These are phyloP conservation scores for Serrognathus titanus DNA, from an alignment of 2,888 invertebrate species.

Conservation along the genomic window DNA sequence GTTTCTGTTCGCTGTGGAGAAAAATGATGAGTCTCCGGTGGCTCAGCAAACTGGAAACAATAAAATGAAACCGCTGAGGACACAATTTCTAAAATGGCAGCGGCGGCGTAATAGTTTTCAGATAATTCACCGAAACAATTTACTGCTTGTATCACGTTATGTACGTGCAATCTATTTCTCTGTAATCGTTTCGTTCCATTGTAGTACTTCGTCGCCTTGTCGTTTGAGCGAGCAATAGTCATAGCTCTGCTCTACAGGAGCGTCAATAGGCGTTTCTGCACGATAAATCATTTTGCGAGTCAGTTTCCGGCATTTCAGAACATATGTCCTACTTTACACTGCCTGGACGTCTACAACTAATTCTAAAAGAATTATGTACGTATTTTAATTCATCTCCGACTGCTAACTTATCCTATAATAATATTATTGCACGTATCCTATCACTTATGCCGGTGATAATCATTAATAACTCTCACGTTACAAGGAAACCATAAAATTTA, in stretches of 20 bases:
- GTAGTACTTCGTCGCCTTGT: no score
- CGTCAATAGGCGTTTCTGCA: slow-evolving; percentile 1
- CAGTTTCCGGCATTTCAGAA: slow-evolving; percentile 1
- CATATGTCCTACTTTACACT: slow-evolving; percentile 1
- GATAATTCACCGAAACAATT: no score
- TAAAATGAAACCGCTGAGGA: no score
- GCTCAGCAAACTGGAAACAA: no score
- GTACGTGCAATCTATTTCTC: no score
- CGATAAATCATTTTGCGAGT: slow-evolving; percentile 1
- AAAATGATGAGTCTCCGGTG: no score
- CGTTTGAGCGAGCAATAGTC: no score
- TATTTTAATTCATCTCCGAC: background rate
- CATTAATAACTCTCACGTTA: slow-evolving; percentile 11
- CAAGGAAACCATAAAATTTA: slow-evolving; percentile 15
- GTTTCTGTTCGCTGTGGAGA: no score
- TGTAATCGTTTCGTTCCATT: no score
- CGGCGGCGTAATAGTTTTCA: no score
- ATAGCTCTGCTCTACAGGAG: background rate
- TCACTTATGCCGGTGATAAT: background rate
- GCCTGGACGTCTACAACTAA: background rate
- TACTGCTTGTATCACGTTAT: no score
- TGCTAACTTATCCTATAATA: background rate
- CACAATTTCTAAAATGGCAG: no score
- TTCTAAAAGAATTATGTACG: background rate
- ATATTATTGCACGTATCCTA: background rate